Percentiles rank a stretch among this genome's conserved stretches.
Conservation (phyloP, 2,797 vertebrate genomes). For the Champsocephalus esox region DNA sequence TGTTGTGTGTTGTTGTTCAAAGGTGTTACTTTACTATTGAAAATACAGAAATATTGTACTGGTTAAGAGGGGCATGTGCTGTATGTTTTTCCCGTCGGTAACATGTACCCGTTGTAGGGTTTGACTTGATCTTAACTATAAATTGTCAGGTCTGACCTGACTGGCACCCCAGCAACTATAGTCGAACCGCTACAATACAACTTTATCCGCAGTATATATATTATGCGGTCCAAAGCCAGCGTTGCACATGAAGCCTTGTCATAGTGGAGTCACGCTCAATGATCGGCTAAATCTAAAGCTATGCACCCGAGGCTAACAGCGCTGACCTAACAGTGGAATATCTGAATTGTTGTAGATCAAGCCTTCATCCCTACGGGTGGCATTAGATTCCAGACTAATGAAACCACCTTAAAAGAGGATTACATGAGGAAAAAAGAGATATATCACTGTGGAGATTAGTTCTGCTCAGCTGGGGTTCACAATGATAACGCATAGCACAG, state of each 20-base stretch:
- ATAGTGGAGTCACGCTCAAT: not conserved
- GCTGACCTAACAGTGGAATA: not conserved
- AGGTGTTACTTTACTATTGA: too few species aligned
- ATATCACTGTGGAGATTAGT: not conserved
- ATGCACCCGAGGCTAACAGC: not conserved
- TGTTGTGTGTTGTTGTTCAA: too few species aligned
- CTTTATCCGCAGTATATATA: not conserved
- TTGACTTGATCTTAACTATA: too few species aligned
- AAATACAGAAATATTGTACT: too few species aligned
- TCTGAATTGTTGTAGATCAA: not conserved
- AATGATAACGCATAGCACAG: conserved; percentile 3
- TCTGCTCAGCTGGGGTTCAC: conserved; percentile 13
- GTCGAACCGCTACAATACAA: too few species aligned
- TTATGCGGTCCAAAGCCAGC: not conserved
- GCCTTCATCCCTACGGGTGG: not conserved
- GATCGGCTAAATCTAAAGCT: not conserved
- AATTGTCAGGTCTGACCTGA: too few species aligned
- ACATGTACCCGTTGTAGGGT: too few species aligned
- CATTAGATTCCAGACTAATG: not conserved
- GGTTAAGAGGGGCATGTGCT: too few species aligned
- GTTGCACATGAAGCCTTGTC: not conserved
- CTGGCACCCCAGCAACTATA: too few species aligned
- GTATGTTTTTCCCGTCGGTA: too few species aligned
- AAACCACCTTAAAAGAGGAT: conserved; percentile 28
- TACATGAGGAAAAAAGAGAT: not conserved